phyloP scores from a whole-genome alignment of 2,797 vertebrate genomes.

The Halcyon chelicuti region DNA sequence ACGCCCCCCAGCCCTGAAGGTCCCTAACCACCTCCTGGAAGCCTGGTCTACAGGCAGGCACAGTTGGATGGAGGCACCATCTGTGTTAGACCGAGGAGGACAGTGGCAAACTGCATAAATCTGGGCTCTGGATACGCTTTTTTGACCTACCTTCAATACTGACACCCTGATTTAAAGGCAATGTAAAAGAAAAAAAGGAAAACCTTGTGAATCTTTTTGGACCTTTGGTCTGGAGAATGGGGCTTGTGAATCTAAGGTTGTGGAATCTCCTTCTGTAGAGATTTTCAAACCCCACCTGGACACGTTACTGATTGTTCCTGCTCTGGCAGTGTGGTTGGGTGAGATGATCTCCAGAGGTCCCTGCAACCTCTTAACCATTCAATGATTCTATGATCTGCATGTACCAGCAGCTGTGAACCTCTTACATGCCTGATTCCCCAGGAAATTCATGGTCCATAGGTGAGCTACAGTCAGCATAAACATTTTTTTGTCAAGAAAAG shows the following conservation, averaged over 20 bases:
- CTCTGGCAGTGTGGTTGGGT: too few species aligned
- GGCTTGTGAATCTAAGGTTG: neutral
- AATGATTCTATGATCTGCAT: neutral
- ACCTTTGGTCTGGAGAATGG: neutral
- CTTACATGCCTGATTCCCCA: neutral
- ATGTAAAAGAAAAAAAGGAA: neutral
- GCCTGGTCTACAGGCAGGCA: neutral
- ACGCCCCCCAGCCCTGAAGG: fast-evolving
- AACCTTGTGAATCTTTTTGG: neutral
- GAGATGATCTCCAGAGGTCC: too few species aligned
- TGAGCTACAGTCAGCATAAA: neutral
- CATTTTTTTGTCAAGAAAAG: neutral
- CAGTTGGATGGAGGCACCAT: neutral
- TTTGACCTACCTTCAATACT: neutral
- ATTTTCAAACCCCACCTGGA: too few species aligned
- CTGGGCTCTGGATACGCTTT: neutral
- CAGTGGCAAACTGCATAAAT: neutral
- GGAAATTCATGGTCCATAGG: neutral
- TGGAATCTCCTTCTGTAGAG: too few species aligned
- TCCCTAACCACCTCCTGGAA: neutral
- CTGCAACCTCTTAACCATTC: too few species aligned
- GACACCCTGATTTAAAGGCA: neutral
- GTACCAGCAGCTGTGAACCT: neutral
- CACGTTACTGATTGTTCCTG: too few species aligned
- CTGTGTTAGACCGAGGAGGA: neutral